Evolutionary conservation across 2,113 vertebrate species (phyloP), one percentile per base, ranked within the genome.

Genomic region (Conger conger): DNA sequence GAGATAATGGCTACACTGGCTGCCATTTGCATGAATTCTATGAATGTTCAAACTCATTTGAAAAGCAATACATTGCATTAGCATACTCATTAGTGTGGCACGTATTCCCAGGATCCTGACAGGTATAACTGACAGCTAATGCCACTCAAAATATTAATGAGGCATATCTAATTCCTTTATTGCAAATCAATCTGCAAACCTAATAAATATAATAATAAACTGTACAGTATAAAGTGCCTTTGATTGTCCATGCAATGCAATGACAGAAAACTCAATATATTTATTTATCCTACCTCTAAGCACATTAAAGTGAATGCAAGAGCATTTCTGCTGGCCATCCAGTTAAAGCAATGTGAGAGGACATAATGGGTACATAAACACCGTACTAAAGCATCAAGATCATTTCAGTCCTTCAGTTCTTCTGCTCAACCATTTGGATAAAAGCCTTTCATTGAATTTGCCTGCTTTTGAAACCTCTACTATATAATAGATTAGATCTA

Each of bases 1-100:
- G 13, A 73, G n/a, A 73, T 73, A 73, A 73, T 73, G 15, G 27
- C 68, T 73, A 73, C 68, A 73, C n/a, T 73, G 68, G 5, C 68
- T 13, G 27, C 33, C n/a, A 73, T 73, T 73, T 73, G 68, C 68
- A 73, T 73, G 68, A 73, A 73, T 73, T 23, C 27, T 73, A 73
- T 73, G 68, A 73, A 73, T 73, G 23, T 33, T 73, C 33, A 73
- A 73, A 33, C 68, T 73, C 68, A 73, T 73, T 73, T 73, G 68
- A 73, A 73, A 73, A 73, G 68, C 68, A 73, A 73, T 30, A 73
- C 68, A 73, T 73, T 73, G 5, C 68, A 73, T 73, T 33, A 73
- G 68, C 68, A 73, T 73, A 73, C 68, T 73, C 68, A 73, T 73
- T 73, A 73, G 5, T 11, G 68, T 11, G n/a, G 4, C 27, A n/a